A percentile compares a stretch with the other conserved stretches of the same genome.
phyloP scores from a whole-genome alignment of 2,797 vertebrate genomes.

The Parambassis ranga region DNA sequence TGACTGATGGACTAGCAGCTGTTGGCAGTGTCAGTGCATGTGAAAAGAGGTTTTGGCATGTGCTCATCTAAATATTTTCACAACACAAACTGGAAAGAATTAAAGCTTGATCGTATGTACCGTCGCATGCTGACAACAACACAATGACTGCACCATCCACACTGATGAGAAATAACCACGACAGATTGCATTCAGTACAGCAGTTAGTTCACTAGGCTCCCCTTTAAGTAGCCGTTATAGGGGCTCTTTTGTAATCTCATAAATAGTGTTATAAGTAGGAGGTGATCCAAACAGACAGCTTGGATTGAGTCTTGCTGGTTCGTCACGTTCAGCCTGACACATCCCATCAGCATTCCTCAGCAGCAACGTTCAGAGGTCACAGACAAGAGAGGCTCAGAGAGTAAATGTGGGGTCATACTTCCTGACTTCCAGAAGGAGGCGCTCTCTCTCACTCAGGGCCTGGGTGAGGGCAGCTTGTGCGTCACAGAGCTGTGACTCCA shows the following conservation, averaged over 20 bases:
- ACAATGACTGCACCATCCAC: constrained; percentile 33
- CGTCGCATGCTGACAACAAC: constrained; percentile 55
- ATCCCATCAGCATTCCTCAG: constrained; percentile 9
- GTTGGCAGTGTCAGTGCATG: constrained; percentile 63
- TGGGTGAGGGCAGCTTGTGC: constrained; percentile 80
- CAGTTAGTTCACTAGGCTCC: constrained; percentile 12
- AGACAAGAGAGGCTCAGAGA: constrained; percentile 74
- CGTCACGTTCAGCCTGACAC: neutral
- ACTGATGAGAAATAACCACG: constrained; percentile 16
- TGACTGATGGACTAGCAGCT: constrained; percentile 29
- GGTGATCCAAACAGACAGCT: constrained; percentile 29
- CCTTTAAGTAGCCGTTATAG: neutral
- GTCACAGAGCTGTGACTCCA: constrained; percentile 82
- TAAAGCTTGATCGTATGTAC: constrained; percentile 29
- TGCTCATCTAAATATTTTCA: constrained; percentile 10
- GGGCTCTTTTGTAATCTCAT: constrained; percentile 6
- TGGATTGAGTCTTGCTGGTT: constrained; percentile 20
- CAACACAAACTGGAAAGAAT: constrained; percentile 34
- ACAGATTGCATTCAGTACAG: constrained; percentile 19
- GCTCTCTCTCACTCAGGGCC: constrained; percentile 86
- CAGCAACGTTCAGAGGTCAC: constrained; percentile 49
- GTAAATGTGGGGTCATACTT: constrained; percentile 91
- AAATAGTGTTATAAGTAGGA: neutral
- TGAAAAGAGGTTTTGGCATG: constrained; percentile 50
- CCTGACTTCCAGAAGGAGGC: constrained; percentile 89